Percentiles rank a stretch among this genome's conserved stretches.
Evolutionary conservation across 2,113 vertebrate species (phyloP).

Genomic region (Lycaon pictus): DNA sequence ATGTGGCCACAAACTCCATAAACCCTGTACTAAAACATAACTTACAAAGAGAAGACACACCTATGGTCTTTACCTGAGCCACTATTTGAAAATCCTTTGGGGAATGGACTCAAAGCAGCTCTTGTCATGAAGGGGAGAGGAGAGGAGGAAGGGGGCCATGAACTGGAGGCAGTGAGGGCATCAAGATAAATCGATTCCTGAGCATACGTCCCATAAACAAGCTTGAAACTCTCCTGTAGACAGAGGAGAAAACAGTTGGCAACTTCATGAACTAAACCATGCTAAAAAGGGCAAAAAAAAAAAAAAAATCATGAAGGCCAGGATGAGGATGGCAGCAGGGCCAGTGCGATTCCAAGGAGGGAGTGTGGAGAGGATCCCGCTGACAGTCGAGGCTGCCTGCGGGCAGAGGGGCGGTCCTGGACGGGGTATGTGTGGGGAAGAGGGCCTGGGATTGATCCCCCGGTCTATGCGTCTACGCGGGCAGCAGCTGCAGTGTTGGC

Average conservation of each 20-base stretch:
- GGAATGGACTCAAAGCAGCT: background rate
- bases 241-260: background rate
- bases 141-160: background rate
- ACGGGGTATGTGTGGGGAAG: background rate
- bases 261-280: background rate
- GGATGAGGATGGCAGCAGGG: background rate
- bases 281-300: background rate
- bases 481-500: background rate
- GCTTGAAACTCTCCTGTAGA: background rate
- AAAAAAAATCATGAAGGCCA: background rate
- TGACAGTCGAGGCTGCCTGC: background rate
- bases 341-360: background rate
- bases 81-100: background rate
- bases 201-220: background rate
- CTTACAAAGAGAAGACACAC: background rate
- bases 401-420: background rate
- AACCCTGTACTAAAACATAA: constrained; percentile 12
- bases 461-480: background rate
- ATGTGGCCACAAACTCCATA: background rate
- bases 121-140: background rate
- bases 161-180: background rate
- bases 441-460: background rate
- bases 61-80: background rate
- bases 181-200: background rate
- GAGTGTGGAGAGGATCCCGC: accelerated